Base-by-base conservation (phyloP, 2,888 invertebrate species). In the Agriopis leucophaearia region DNA sequence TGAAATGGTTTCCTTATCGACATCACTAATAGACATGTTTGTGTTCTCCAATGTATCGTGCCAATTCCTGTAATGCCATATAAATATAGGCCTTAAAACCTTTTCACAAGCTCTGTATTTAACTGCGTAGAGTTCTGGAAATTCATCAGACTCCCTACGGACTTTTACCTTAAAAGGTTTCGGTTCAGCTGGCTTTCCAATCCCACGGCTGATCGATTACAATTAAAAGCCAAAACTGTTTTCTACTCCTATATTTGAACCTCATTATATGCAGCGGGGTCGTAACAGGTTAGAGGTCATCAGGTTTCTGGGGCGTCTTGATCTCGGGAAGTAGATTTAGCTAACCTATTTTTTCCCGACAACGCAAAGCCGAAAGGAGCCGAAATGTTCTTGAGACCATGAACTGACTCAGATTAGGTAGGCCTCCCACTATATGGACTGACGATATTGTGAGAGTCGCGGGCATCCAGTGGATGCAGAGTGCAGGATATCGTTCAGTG, bases 131-230 rank as follows among this genome's bases (percentile, higher is more conserved):
- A 15, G 10, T 56, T n/a, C 7, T 36, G 36, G 18, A 57, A 57
- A 57, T 36, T 47, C 35, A 36, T 47, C 47, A 47, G 45, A 45
- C 7, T 54, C 54, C 54, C 40, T 40, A 35, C 44, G 44, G 18
- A 44, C 40, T 44, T 44, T 56, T 44, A 57, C 45, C 35, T 35
- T 47, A 51, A 38, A 45, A 52, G 42, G 61, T 58, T 44, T 57
- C 57, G 57, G 45, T 52, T 57, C 57, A 40, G 36, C 61, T 35
- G 36, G 27, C 42, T 56, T 64, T 67, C 45, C 62, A 67, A 67
- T 62, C 16, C 66, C 48, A 7, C 62, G 62, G 59, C 48, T 63
- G 67, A 67, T 67, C 50, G 63, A 44, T 59, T 63, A 59, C 59
- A 63, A 67, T 60, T 68, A 68, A 64, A 55, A 68, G 13, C 57